These are phyloP conservation scores for Macquaria ambigua DNA, from an alignment of 2,113 vertebrate species.

Conservation along the genomic window DNA sequence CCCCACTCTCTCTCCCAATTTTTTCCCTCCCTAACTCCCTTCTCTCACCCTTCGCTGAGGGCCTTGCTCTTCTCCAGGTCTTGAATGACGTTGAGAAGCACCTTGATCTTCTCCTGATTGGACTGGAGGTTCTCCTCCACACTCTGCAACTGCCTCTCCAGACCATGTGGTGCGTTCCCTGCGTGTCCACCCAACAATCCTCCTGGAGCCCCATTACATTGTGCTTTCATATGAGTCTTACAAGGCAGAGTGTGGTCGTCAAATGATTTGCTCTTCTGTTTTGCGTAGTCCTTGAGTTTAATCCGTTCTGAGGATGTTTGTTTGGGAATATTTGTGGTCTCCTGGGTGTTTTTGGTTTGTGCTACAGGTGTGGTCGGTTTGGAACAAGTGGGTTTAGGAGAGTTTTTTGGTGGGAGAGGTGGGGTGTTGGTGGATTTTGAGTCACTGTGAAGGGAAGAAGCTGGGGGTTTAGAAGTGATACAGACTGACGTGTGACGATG, in stretches of 20 bases:
- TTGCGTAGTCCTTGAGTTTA: constrained; percentile 64
- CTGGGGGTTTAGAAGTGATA: constrained; percentile 49
- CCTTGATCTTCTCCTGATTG: constrained; percentile 99
- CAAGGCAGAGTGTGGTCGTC: constrained; percentile 71
- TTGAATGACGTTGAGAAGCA: constrained; percentile 98
- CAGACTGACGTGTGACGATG: constrained; percentile 28
- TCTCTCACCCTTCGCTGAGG: constrained; percentile 94
- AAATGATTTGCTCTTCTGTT: constrained; percentile 68
- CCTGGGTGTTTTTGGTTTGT: constrained; percentile 63
- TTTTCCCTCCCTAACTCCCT: background rate
- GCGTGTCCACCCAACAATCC: constrained; percentile 77
- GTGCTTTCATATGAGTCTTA: constrained; percentile 76
- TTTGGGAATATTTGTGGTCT: constrained; percentile 27
- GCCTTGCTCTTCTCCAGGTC: constrained; percentile 98
- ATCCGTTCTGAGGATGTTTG: constrained; percentile 29
- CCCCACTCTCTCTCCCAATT: background rate
- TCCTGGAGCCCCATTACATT: constrained; percentile 84
- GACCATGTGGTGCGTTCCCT: constrained; percentile 72
- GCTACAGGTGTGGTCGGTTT: constrained; percentile 59
- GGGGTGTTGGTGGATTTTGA: constrained; percentile 57
- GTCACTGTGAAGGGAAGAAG: constrained; percentile 45
- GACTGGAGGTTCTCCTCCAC: constrained; percentile 95
- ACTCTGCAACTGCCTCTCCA: constrained; percentile 91
- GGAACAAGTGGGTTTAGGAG: constrained; percentile 24
- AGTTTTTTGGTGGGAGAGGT: constrained; percentile 62